Conservation (phyloP, 2,888 invertebrate species). For the Agonopterix arenella region DNA sequence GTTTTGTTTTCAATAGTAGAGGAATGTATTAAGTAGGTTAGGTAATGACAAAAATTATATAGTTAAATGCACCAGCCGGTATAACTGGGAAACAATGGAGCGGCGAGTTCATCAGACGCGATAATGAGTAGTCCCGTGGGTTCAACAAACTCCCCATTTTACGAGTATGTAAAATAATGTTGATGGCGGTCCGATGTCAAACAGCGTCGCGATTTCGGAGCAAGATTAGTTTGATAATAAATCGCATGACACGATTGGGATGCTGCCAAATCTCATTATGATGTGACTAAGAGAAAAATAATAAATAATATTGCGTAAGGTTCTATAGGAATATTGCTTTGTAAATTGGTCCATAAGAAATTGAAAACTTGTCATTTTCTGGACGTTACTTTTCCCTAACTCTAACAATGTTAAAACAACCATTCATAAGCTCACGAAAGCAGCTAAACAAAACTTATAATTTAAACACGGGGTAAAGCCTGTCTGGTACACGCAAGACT, state of each 20-base stretch:
- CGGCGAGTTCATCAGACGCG: conserved; percentile 67
- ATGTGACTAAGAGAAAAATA: not conserved
- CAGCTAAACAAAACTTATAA: too few relatives aligned
- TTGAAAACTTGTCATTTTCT: too few relatives aligned
- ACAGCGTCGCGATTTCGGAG: conserved; percentile 25
- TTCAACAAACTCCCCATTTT: conserved; percentile 69
- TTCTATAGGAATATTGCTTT: too few relatives aligned
- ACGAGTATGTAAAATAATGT: conserved; percentile 48
- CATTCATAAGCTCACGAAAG: too few relatives aligned
- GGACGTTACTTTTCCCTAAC: too few relatives aligned
- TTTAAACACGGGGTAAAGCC: too few relatives aligned
- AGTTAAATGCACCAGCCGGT: conserved; percentile 18
- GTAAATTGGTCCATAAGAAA: too few relatives aligned
- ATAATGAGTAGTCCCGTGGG: conserved; percentile 70
- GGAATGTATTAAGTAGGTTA: conserved; percentile 11
- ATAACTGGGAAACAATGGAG: conserved; percentile 58
- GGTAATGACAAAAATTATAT: conserved; percentile 22
- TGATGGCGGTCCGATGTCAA: conserved; percentile 36
- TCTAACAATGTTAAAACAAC: too few relatives aligned
- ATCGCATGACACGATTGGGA: conserved; percentile 35
- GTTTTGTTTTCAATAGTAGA: not conserved
- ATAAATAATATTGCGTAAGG: too few relatives aligned
- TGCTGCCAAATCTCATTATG: conserved; percentile 33
- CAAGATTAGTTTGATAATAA: conserved; percentile 35
- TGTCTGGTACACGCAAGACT: too few relatives aligned